A percentile compares a stretch with the other conserved stretches of the same genome.
Conservation (phyloP, 92 coral and sea anemone genomes). For the Paragorgia papillata region DNA sequence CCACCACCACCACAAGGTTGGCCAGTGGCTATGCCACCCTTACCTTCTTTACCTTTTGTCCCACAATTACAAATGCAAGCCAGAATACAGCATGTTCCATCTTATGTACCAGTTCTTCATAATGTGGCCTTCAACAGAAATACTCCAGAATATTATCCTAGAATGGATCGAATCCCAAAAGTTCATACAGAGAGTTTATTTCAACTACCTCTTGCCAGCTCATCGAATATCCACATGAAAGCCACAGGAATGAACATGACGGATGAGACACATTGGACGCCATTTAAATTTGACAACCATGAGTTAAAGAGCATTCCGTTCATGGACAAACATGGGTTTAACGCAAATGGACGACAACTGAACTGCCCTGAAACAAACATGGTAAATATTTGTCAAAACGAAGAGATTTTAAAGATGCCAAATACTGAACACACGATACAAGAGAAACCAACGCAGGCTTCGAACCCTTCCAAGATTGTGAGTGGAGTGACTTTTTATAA, state of each 20-base stretch:
- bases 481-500: constrained; percentile 11
- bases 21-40: not conserved
- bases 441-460: not conserved
- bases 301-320: not conserved
- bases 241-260: constrained; percentile 12
- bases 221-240: constrained; percentile 10
- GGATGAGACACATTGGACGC: not conserved
- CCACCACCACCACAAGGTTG: constrained; percentile 24
- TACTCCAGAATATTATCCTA: constrained; percentile 19
- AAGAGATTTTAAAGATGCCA: not conserved
- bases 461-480: constrained; percentile 3
- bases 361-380: not conserved
- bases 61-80: constrained; percentile 7
- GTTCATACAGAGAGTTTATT: constrained; percentile 9
- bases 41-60: constrained; percentile 13
- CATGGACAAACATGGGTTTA: not conserved
- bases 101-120: constrained; percentile 39
- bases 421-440: not conserved
- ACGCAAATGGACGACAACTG: not conserved
- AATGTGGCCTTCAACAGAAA: constrained; percentile 26
- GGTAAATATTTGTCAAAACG: not conserved
- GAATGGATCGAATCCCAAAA: constrained; percentile 17
- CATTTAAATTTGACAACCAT: not conserved
- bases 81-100: constrained; percentile 27
- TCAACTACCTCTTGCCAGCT: constrained; percentile 6